These are phyloP conservation scores for Neopipo cinnamomea DNA, from an alignment of 2,113 vertebrate genomes.

Conservation along the genomic window DNA sequence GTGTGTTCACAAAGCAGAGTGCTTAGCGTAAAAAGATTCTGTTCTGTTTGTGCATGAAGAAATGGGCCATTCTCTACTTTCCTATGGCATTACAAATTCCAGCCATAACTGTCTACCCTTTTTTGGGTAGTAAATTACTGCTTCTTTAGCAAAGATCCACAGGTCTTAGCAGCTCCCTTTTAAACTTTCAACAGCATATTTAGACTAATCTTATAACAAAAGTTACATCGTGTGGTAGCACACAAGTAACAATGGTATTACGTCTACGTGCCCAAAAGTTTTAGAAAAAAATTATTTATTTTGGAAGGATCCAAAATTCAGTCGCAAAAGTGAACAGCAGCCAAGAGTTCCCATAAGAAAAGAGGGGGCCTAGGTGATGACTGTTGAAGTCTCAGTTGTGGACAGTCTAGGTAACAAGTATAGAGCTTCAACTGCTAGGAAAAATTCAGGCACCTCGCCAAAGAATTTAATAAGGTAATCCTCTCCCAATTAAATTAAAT, in stretches of 20 bases:
- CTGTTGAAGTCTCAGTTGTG: background rate
- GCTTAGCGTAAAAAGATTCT: background rate
- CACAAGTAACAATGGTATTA: background rate
- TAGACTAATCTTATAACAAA: background rate
- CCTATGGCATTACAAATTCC: background rate
- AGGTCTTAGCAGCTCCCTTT: background rate
- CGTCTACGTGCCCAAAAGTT: background rate
- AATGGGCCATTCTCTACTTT: background rate
- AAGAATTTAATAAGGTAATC: background rate
- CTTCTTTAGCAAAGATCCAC: background rate
- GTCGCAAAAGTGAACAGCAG: background rate
- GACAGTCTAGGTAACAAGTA: background rate
- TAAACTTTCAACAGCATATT: background rate
- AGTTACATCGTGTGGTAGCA: background rate
- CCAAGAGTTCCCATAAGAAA: background rate
- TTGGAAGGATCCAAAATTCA: background rate
- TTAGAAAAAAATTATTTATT: background rate
- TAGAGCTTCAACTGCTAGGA: background rate
- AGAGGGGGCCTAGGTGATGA: background rate
- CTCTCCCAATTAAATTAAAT: background rate
- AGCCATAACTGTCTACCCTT: background rate
- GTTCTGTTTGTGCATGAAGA: background rate
- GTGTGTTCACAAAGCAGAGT: background rate
- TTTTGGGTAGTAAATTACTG: background rate
- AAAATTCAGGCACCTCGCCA: background rate